phyloP scores from a whole-genome alignment of 2,888 invertebrate species.

The Nymphalis polychloros region DNA sequence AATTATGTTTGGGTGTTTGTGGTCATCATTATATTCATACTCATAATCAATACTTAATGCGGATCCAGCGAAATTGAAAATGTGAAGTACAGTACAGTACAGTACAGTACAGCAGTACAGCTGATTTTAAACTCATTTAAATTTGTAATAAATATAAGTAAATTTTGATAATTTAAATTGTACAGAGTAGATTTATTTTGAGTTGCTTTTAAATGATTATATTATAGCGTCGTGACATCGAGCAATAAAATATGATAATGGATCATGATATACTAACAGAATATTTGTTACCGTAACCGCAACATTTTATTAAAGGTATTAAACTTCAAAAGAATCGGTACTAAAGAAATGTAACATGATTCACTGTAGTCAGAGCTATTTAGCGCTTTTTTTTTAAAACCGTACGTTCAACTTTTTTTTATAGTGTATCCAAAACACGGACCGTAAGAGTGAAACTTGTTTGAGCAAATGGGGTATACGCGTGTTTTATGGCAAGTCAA shows the following conservation, averaged over 20 bases:
- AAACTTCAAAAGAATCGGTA: slow-evolving; percentile 3
- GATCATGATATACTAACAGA: not conserved
- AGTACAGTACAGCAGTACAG: too few relatives aligned
- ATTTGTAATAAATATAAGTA: not conserved
- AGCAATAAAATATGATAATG: slow-evolving; percentile 18
- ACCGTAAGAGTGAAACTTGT: not conserved
- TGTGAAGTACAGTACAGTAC: too few relatives aligned
- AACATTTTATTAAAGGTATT: slow-evolving; percentile 5
- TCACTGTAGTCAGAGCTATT: not conserved
- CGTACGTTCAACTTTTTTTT: too few relatives aligned
- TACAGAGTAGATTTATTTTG: not conserved
- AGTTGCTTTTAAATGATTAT: slow-evolving; percentile 7
- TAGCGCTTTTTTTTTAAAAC: not conserved
- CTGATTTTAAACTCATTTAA: slow-evolving; percentile 15
- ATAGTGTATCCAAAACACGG: not conserved
- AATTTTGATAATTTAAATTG: not conserved
- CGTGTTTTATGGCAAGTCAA: slow-evolving; percentile 4
- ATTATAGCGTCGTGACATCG: slow-evolving; percentile 12
- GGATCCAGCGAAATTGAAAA: slow-evolving; percentile 12
- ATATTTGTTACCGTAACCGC: not conserved
- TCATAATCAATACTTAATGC: slow-evolving; percentile 20
- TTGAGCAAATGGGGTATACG: not conserved
- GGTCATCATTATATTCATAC: slow-evolving; percentile 26
- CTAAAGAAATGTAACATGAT: not conserved
- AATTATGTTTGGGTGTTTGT: slow-evolving; percentile 33